Percentiles rank a stretch among this genome's conserved stretches.
phyloP scores from a whole-genome alignment of 1,140 invertebrate genomes.

The Brachionus rotundiformis region DNA sequence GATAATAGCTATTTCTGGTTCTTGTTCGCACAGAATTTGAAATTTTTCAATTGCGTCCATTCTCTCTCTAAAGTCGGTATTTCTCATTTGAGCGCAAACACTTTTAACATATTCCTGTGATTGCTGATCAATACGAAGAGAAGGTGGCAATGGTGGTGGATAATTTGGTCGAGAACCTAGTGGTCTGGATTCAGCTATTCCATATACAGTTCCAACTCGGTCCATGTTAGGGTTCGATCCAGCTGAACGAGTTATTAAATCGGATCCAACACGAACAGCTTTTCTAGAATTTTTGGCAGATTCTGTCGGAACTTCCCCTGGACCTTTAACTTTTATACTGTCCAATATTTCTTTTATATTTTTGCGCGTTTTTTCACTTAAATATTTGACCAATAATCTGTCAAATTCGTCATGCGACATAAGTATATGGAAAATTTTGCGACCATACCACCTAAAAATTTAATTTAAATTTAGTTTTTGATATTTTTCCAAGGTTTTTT shows the following conservation, averaged over 20 bases:
- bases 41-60: constrained; percentile 58
- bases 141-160: constrained; percentile 27
- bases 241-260: constrained; percentile 26
- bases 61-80: constrained; percentile 60
- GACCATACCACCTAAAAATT: constrained; percentile 67
- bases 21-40: constrained; percentile 58
- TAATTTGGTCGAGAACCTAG: constrained; percentile 52
- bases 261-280: not conserved
- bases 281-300: constrained; percentile 57
- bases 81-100: constrained; percentile 56
- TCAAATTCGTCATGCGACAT: constrained; percentile 70
- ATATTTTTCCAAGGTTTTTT: not conserved
- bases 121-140: constrained; percentile 57
- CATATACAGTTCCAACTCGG: constrained; percentile 10
- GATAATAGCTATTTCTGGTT: constrained; percentile 55
- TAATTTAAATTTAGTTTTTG: not conserved
- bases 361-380: constrained; percentile 70
- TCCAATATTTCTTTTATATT: constrained; percentile 73
- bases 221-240: constrained; percentile 4
- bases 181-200: constrained; percentile 52
- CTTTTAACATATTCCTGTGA: constrained; percentile 60
- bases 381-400: constrained; percentile 69
- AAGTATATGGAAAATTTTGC: constrained; percentile 70
- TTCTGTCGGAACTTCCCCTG: constrained; percentile 61
- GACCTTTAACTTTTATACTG: constrained; percentile 65